These are phyloP conservation scores for Tapera naevia DNA, from an alignment of 2,797 vertebrate species.

Conservation along the genomic window DNA sequence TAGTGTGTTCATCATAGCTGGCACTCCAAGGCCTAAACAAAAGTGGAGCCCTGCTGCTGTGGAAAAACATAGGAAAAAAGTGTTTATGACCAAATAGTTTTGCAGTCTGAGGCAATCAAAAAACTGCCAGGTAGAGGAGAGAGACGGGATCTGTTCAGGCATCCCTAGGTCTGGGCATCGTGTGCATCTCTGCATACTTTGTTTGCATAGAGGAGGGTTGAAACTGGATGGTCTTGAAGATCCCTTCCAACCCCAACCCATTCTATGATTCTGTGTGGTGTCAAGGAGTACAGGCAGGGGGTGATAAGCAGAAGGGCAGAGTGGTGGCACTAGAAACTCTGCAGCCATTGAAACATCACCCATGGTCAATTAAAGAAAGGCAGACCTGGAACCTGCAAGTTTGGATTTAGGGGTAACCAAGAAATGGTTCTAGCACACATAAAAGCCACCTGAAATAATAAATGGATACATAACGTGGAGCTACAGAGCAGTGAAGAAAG, in stretches of 20 bases:
- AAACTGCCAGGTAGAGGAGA: neutral
- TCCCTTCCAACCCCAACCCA: too few relatives aligned
- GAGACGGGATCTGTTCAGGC: neutral
- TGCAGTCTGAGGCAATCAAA: neutral
- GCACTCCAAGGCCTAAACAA: neutral
- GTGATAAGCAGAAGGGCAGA: neutral
- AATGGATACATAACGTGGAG: neutral
- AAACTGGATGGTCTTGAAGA: too few relatives aligned
- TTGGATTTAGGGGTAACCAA: neutral
- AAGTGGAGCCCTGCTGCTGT: constrained; percentile 12
- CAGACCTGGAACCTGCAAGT: neutral
- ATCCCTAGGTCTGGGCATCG: neutral
- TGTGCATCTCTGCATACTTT: neutral
- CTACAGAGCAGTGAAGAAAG: neutral
- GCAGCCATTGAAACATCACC: neutral
- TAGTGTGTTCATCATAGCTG: neutral
- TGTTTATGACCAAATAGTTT: neutral
- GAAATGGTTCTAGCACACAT: neutral
- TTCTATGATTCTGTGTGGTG: too few relatives aligned
- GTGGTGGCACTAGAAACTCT: neutral
- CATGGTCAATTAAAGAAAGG: neutral
- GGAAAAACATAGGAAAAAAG: neutral
- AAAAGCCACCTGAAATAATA: neutral
- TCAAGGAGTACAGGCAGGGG: too few relatives aligned
- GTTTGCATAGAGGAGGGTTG: neutral